Conservation (phyloP, 2,113 vertebrate genomes). For the Solea senegalensis region DNA sequence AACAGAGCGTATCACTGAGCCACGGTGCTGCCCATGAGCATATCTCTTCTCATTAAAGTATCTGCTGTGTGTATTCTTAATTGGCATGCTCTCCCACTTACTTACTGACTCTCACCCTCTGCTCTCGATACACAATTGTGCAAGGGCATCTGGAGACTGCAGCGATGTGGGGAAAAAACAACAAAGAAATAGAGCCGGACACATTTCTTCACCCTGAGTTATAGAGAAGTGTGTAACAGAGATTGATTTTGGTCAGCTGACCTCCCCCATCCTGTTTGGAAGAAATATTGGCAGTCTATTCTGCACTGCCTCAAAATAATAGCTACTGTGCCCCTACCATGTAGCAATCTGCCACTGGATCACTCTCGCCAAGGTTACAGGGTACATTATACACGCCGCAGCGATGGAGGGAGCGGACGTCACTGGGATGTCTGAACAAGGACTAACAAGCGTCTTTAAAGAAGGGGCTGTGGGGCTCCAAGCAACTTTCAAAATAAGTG, state of each 20-base stretch:
- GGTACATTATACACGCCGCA: constrained; percentile 54
- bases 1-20: constrained; percentile 15
- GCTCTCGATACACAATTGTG: constrained; percentile 8
- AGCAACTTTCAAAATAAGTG: constrained; percentile 48
- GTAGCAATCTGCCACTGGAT: constrained; percentile 79
- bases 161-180: constrained; percentile 33
- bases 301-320: constrained; percentile 77
- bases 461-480: constrained; percentile 2
- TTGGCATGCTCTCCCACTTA: constrained; percentile 18
- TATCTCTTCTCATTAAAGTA: constrained; percentile 13
- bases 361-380: constrained; percentile 74
- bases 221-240: constrained; percentile 60
- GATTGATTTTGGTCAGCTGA: constrained; percentile 77
- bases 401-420: constrained; percentile 37
- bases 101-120: neutral
- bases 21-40: constrained; percentile 18
- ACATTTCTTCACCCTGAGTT: constrained; percentile 65
- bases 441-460: constrained; percentile 49
- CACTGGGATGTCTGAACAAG: constrained; percentile 27
- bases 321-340: constrained; percentile 77
- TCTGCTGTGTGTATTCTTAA: constrained; percentile 20
- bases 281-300: constrained; percentile 78
- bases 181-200: constrained; percentile 37
- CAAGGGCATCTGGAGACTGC: constrained; percentile 50
- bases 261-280: constrained; percentile 68